Evolutionary conservation across 2,113 vertebrate genomes (phyloP), one percentile per base, ranked within the genome.

Genomic region (Aleadryas rufinucha): DNA sequence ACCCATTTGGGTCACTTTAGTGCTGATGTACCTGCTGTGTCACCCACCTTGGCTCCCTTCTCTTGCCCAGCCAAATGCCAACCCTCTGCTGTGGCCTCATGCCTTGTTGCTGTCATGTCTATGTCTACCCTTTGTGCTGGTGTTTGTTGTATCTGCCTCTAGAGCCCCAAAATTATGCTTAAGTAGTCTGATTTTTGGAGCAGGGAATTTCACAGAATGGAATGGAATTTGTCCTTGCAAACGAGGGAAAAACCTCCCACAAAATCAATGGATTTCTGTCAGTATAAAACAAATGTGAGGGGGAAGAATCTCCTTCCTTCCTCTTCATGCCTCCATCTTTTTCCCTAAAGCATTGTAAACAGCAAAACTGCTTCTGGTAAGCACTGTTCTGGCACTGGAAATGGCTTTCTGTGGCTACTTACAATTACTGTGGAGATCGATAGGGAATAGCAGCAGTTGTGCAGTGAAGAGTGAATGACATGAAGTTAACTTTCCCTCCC

Each of bases 351-450:
- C 53, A 42, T 10, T 79, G 70, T 83, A 74, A 93, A 65, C 30
- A 87, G 78, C 33, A 76, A 27, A 89, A 56, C 41, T 78, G 41
- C 27, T 84, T 77, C 74, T 93, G 93, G 88, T 91, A 66, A 78
- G 68, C 59, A 8, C 68, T 31, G 21, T 77, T 30, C 76, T 76
- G 59, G 68, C 7, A 1, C 50, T 86, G 52, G 85, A 60, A 94
- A 84, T 72, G 33, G 64, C 54, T 77, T 83, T 90, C 33, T 85
- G 59, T 4, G 11, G 42, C 82, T 61, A 15, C 50, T 80, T 47
- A 22, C 2, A 85, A 16, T 94, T 83, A 44, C 7, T 7, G 49
- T 47, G 60, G 27, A 31, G 93, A 86, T 92, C 53, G 1, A 63
- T 80, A 54, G 47, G 52, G 30, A 63, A 65, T 3, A 70, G 35